Base-by-base conservation (phyloP, 92 coral and sea anemone species). In the Hydrozoanthus gracilis region DNA sequence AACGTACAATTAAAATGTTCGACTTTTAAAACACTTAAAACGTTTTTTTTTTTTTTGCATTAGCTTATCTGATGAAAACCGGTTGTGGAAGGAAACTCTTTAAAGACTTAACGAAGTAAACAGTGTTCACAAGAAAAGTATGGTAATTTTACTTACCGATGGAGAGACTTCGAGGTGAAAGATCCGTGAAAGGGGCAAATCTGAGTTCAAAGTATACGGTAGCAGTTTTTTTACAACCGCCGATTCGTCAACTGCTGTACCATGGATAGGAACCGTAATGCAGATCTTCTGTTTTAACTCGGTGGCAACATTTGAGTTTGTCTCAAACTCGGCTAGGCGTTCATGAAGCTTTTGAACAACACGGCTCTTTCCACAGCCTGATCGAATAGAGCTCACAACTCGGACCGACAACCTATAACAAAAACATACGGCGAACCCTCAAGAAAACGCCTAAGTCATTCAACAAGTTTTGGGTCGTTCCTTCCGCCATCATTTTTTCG, bases 151-250 rank as follows among this genome's bases (percentile, higher is more conserved):
- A 62, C 91, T 58, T 88, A 95, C 98, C 93, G 94, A 92, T 18
- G 96, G 96, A 44, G 95, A 92, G 11, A 95, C 88, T 82, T 95
- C 98, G 77, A 93, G 78, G 82, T 95, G 98, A 79, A 95, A 95
- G 10, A 95, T 92, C 71, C 98, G 73, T 76, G 98, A 95, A n/a
- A 95, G 74, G 8, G 98, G 98, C 71, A 95, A 78, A 73, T 92
- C 93, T 49, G 92, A 82, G 71, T 55, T 88, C 55, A 95, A 82
- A 13, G 88, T 79, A 90, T 93, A 88, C 3, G 91, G 90, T 27
- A 91, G 85, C 84, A 95, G 73, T 87, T 86, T 77, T 51, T 92
- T 83, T 14, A 89, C 92, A 62, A 92, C 87, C 44, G 82, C 71
- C 6, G 90, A 86, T 46, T 83, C 82, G 67, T 91, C 87, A 4